phyloP scores from a whole-genome alignment of 2,888 invertebrate species.

The Galerucella pusilla region DNA sequence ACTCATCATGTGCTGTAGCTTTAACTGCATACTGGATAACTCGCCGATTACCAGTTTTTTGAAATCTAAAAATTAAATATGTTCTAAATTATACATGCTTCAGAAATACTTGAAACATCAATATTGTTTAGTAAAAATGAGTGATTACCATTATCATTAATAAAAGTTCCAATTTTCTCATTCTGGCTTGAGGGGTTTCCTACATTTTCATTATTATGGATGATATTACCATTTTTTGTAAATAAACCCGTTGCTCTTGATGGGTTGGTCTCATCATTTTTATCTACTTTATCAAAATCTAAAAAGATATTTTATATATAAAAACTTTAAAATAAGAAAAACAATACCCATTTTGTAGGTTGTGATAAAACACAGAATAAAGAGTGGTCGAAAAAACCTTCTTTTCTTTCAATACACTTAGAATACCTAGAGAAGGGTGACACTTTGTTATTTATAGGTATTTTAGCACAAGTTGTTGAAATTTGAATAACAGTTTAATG shows the following conservation, averaged over 20 bases:
- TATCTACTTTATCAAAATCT: slow-evolving; percentile 14
- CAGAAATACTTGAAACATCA: slow-evolving; percentile 15
- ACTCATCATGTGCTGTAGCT: slow-evolving; percentile 18
- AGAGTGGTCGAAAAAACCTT: too few species aligned
- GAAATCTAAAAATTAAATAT: slow-evolving; percentile 22
- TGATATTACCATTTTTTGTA: slow-evolving; percentile 3
- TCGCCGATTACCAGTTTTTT: slow-evolving; percentile 18
- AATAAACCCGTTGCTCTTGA: slow-evolving; percentile 14
- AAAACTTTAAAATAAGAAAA: slow-evolving; percentile 1
- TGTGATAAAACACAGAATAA: too few species aligned
- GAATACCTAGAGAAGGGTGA: too few species aligned
- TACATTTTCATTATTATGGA: background rate
- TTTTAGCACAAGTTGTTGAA: too few species aligned
- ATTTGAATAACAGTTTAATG: slow-evolving; percentile 4
- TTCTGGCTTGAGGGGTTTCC: slow-evolving; percentile 16
- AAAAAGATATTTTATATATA: slow-evolving; percentile 18
- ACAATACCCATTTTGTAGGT: too few species aligned
- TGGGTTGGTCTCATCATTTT: slow-evolving; percentile 2
- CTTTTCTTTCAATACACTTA: too few species aligned
- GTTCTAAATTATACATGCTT: slow-evolving; percentile 17
- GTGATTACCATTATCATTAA: slow-evolving; percentile 22
- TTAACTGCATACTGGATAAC: slow-evolving; percentile 22
- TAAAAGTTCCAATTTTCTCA: slow-evolving; percentile 15
- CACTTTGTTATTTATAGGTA: too few species aligned
- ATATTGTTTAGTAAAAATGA: slow-evolving; percentile 10